Evolutionary conservation across 2,888 invertebrate genomes (phyloP), one percentile per base, ranked within the genome.

Genomic region (Parascotia fuliginaria): DNA sequence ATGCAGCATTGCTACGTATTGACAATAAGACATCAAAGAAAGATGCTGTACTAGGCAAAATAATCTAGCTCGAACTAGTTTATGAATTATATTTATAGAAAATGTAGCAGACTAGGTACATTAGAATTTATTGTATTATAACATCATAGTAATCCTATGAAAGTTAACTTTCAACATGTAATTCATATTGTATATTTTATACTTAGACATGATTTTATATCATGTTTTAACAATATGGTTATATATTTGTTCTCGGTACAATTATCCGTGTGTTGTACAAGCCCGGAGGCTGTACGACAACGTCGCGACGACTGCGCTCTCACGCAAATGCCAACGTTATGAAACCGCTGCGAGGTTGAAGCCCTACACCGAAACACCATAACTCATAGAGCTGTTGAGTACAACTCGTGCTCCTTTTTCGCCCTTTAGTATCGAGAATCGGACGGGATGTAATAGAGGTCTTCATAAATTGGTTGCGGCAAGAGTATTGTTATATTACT

Each of bases 321-420:
- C 81, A 80, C 79, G 79, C 81, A 82, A 86, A 85, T 83, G 79
- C 73, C 79, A 81, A 59, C 70, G 70, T 87, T 84, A 82, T 78
- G 81, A 82, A 85, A 85, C 77, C 59, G 70, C 73, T 75, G 73
- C 66, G 59, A 77, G 74, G 74, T 66, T 67, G 60, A 53, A 73
- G 64, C 69, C 67, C 55, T 61, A 54, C 58, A 64, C 51, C 27
- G 27, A 62, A 57, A 57, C 52, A 77, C 80, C 80, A 79, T 57
- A 62, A 52, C 61, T 60, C 51, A 50, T 38, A 69, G 81, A 81
- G 51, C 78, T 60, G 52, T 68, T 42, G 53, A 56, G 60, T 58
- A 66, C 48, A 57, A 54, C 37, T 50, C 49, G 39, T 58, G 48
- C 57, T 56, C 44, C 48, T 53, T 60, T 63, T 42, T 52, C 42